Evolutionary conservation across 2,797 vertebrate species (phyloP), one percentile per base, ranked within the genome.

Genomic region (Eulemur mongoz): DNA sequence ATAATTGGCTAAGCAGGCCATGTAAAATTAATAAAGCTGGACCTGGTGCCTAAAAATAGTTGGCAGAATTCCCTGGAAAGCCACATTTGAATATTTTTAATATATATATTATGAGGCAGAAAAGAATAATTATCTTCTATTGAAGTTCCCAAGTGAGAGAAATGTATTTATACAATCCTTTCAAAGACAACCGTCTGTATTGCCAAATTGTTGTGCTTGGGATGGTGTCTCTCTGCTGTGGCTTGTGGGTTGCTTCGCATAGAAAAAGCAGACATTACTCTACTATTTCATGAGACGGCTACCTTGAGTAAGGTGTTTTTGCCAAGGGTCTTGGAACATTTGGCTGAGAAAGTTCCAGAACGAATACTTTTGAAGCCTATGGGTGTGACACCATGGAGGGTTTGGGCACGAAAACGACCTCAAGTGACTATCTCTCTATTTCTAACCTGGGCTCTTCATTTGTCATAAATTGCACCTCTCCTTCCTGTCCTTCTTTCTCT

Each of bases 51-150:
- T 98, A 98, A 98, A 98, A 99, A 98, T 99, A 98, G 98, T 99
- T 99, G 99, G 99, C 99, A 98, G 98, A 97, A 98, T 99, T 99
- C 99, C 99, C 98, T 98, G 97, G 97, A 99, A 99, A 99, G 98
- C 99, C 99, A 99, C 99, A 99, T 99, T 99, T 99, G 98, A 99
- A 99, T 97, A 97, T 98, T 98, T 99, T 99, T 99, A 40, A 40
- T 99, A 99, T 99, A 98, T 98, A 98, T 98, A 98, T 99, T 99
- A 99, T 98, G 98, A 99, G 98, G 98, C 99, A 99, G 99, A 99
- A 99, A 99, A 99, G 98, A 99, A 99, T 99, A 99, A 99, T 99
- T 98, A 98, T 99, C 98, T 99, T 99, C 98, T 98, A 98, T 99
- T 98, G 98, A 98, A 98, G 98, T 98, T 98, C 97, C 97, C 95